Evolutionary conservation across 2,888 invertebrate genomes (phyloP).

Genomic region (Spisula subtruncata): DNA sequence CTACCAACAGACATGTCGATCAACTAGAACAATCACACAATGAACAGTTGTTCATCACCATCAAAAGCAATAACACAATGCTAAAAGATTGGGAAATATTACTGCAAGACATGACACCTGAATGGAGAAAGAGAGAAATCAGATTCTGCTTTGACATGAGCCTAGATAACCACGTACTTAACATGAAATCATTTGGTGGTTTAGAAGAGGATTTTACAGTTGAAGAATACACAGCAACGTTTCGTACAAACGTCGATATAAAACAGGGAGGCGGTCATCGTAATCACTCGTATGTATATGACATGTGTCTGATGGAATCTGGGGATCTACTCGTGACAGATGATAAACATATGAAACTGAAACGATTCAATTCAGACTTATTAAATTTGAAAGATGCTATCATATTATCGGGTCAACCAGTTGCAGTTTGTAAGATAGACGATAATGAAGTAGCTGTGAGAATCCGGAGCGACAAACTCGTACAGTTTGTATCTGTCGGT

Average conservation of each 20-base stretch:
- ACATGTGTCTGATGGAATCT: background rate
- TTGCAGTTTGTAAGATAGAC: background rate
- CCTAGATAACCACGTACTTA: background rate
- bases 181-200: background rate
- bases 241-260: background rate
- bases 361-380: background rate
- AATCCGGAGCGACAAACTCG: background rate
- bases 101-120: background rate
- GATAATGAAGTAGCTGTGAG: background rate
- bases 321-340: background rate
- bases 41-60: background rate
- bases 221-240: constrained; percentile 15
- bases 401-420: background rate
- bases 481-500: constrained; percentile 27
- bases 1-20: background rate
- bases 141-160: background rate
- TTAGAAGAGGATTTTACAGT: no score
- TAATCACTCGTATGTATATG: background rate
- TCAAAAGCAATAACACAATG: background rate
- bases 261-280: background rate
- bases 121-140: background rate
- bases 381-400: background rate
- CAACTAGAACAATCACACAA: background rate
- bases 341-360: background rate
- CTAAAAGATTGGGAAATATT: background rate